Evolutionary conservation across 2,113 vertebrate species (phyloP).

Genomic region (Piprites chloris): DNA sequence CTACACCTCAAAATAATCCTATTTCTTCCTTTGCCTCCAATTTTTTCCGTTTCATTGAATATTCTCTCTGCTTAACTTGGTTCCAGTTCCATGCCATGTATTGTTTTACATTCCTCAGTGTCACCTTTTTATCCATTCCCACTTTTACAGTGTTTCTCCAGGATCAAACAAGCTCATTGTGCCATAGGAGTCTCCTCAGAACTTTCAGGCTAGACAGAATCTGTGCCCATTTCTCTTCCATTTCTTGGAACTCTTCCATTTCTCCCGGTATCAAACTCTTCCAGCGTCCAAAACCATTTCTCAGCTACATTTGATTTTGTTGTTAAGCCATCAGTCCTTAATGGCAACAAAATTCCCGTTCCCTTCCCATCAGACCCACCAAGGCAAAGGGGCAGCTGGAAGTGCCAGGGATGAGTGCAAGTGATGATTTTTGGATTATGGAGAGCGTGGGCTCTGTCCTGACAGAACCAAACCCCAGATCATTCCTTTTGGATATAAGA

Average conservation of each 20-base stretch:
- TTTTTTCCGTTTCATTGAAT: not conserved
- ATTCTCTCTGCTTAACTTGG: not conserved
- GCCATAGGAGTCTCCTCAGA: not conserved
- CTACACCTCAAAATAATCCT: not conserved
- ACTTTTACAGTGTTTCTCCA: not conserved
- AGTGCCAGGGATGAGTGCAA: not conserved
- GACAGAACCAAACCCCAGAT: not conserved
- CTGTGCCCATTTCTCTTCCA: not conserved
- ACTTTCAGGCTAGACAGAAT: not conserved
- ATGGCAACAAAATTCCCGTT: not conserved
- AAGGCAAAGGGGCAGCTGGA: not conserved
- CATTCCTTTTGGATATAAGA: not conserved
- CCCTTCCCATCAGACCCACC: not conserved
- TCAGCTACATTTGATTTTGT: not conserved
- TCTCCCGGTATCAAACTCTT: not conserved
- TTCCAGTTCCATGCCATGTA: not conserved
- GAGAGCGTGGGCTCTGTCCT: not conserved
- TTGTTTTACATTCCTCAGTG: not conserved
- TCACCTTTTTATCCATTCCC: not conserved
- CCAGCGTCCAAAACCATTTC: not conserved
- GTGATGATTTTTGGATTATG: not conserved
- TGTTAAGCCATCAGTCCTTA: not conserved
- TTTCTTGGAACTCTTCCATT: not conserved
- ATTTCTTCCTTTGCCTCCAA: not conserved
- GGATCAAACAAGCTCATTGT: not conserved